A percentile compares a stretch with the other conserved stretches of the same genome.
Conservation (phyloP, 2,113 vertebrate genomes). For the Entelurus aequoreus region DNA sequence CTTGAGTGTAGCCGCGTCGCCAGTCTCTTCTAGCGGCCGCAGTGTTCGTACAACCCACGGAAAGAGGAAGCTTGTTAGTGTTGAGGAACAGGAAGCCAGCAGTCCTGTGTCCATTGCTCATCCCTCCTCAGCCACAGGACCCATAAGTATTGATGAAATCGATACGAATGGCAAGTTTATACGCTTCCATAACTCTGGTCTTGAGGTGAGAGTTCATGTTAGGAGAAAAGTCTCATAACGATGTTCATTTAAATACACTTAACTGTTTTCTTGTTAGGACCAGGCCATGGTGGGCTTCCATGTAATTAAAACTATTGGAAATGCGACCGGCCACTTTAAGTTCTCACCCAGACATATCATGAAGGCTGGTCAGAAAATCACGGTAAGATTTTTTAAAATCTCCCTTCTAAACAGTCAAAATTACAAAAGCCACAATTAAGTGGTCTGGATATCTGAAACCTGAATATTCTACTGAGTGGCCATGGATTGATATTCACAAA, state of each 20-base stretch:
- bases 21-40: constrained; percentile 81
- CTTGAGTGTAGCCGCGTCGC: constrained; percentile 80
- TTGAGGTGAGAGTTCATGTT: constrained; percentile 68
- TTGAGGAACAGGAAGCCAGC: constrained; percentile 85
- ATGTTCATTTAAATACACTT: not conserved
- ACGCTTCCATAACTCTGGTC: constrained; percentile 79
- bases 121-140: constrained; percentile 83
- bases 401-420: too few relatives aligned
- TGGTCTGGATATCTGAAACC: too few relatives aligned
- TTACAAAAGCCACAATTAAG: too few relatives aligned
- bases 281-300: constrained; percentile 89
- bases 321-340: constrained; percentile 78
- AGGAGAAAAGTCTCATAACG: not conserved
- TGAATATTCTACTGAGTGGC: too few relatives aligned
- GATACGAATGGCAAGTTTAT: constrained; percentile 90
- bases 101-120: constrained; percentile 85
- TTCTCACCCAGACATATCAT: constrained; percentile 85
- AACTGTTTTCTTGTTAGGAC: constrained; percentile 68
- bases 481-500: too few relatives aligned
- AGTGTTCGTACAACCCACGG: constrained; percentile 75
- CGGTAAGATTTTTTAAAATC: constrained; percentile 65
- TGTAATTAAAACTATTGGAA: constrained; percentile 76
- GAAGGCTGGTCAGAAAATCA: constrained; percentile 87
- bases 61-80: constrained; percentile 82
- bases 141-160: constrained; percentile 80